Conservation (phyloP, 1,140 invertebrate genomes). For the Scaptomyza pallida region DNA sequence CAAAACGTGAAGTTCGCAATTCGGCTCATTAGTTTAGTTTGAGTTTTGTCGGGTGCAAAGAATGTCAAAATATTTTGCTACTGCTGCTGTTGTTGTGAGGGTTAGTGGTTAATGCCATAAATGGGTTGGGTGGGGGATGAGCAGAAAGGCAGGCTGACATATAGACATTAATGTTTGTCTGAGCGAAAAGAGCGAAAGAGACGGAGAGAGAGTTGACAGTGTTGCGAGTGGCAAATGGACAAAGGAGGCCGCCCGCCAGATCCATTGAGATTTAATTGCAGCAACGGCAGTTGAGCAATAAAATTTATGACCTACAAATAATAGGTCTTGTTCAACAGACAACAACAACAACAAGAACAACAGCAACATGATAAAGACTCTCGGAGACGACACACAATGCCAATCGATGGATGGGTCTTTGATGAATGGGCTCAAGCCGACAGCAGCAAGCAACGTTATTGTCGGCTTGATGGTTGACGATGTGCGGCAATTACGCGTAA, state of each 20-base stretch:
- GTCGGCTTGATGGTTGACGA: constrained; percentile 41
- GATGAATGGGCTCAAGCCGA: constrained; percentile 61
- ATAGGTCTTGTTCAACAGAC: constrained; percentile 66
- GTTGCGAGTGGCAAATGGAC: constrained; percentile 58
- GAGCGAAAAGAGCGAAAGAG: too few relatives aligned
- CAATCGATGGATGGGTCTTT: constrained; percentile 67
- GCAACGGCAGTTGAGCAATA: constrained; percentile 82
- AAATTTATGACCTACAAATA: constrained; percentile 84
- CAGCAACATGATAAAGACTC: neutral
- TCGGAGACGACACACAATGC: constrained; percentile 5
- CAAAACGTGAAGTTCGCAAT: constrained; percentile 30
- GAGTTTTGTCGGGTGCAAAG: constrained; percentile 15
- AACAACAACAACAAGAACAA: neutral
- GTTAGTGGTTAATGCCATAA: constrained; percentile 18
- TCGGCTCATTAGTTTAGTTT: constrained; percentile 53
- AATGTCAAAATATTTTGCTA: constrained; percentile 68
- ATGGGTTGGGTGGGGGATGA: neutral
- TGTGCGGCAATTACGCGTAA: constrained; percentile 71
- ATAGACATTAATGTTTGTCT: constrained; percentile 2
- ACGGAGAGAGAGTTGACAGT: constrained; percentile 41
- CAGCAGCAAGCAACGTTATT: constrained; percentile 8
- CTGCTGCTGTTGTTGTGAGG: constrained; percentile 37
- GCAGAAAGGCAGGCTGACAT: neutral
- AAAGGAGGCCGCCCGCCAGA: constrained; percentile 57
- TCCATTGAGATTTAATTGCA: constrained; percentile 83